Percentiles rank a stretch among this genome's conserved stretches.
Evolutionary conservation across 2,888 invertebrate genomes (phyloP).

Genomic region (Glaucopsyche alexis): DNA sequence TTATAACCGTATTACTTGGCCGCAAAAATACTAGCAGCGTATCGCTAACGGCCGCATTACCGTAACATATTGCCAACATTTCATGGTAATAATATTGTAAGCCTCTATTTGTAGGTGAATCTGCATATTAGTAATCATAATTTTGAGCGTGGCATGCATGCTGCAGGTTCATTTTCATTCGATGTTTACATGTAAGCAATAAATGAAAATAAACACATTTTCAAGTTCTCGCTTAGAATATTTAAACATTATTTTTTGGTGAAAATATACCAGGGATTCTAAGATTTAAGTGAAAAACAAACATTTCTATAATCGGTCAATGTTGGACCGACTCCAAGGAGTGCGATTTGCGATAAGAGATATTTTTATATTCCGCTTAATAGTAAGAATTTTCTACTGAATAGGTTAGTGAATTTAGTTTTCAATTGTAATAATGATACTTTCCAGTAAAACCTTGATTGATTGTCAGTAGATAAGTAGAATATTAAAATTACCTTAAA

Average conservation of each 20-base stretch:
- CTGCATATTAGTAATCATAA: background rate
- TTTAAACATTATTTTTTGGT: too few species aligned
- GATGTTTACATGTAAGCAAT: too few species aligned
- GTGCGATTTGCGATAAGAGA: slow-evolving; percentile 39
- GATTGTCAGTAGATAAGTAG: too few species aligned
- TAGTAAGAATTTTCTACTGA: background rate
- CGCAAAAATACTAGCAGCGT: slow-evolving; percentile 10
- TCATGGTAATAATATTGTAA: slow-evolving; percentile 6
- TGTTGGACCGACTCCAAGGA: slow-evolving; percentile 60
- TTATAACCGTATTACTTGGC: background rate
- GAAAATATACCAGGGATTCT: background rate
- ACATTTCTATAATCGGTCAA: slow-evolving; percentile 65
- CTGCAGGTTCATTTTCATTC: too few species aligned
- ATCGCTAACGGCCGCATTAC: slow-evolving; percentile 26
- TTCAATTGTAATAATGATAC: slow-evolving; percentile 4
- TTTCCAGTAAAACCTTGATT: background rate
- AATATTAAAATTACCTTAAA: too few species aligned
- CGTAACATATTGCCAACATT: slow-evolving; percentile 25
- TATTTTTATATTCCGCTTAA: background rate
- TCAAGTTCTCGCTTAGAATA: too few species aligned
- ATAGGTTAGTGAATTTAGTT: background rate
- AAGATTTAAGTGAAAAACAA: background rate
- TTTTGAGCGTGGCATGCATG: background rate
- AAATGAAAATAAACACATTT: too few species aligned
- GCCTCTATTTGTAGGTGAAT: slow-evolving; percentile 7